Evolutionary conservation across 2,797 vertebrate species (phyloP).

Genomic region (Tympanoctomys barrerae): DNA sequence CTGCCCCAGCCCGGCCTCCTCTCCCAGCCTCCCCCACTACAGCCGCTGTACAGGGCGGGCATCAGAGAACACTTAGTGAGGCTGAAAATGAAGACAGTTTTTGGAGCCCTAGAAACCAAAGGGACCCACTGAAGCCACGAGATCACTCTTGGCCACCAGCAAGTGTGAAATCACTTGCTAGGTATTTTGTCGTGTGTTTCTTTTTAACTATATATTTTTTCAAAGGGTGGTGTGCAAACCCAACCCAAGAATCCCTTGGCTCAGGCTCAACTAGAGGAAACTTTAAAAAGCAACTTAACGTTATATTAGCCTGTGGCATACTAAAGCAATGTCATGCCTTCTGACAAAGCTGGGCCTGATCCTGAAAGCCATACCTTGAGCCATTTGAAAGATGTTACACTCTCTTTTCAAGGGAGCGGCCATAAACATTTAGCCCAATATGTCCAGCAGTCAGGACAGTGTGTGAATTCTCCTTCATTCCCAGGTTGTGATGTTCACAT

Average conservation of each 20-base stretch:
- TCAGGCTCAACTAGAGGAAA: constrained; percentile 73
- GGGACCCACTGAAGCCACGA: neutral
- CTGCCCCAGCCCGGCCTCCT: neutral
- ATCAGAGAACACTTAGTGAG: neutral
- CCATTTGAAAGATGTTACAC: neutral
- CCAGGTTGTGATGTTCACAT: neutral
- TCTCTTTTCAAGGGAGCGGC: neutral
- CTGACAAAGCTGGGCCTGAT: constrained; percentile 64
- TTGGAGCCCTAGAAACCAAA: neutral
- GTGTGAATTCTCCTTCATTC: neutral
- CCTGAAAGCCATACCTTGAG: neutral
- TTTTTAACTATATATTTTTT: constrained; percentile 37
- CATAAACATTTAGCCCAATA: neutral
- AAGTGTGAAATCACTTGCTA: constrained; percentile 61
- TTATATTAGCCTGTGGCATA: constrained; percentile 41
- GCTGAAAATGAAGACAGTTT: neutral
- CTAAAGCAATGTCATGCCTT: constrained; percentile 54
- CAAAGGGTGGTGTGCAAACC: constrained; percentile 42
- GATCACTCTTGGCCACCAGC: constrained; percentile 59
- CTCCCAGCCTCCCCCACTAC: neutral
- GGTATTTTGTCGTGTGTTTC: constrained; percentile 76
- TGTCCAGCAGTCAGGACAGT: neutral
- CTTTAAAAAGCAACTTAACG: constrained; percentile 68
- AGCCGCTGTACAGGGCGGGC: neutral
- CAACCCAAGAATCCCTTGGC: constrained; percentile 45